Conservation (phyloP, 1,140 invertebrate genomes). For the Sycobia sp. region DNA sequence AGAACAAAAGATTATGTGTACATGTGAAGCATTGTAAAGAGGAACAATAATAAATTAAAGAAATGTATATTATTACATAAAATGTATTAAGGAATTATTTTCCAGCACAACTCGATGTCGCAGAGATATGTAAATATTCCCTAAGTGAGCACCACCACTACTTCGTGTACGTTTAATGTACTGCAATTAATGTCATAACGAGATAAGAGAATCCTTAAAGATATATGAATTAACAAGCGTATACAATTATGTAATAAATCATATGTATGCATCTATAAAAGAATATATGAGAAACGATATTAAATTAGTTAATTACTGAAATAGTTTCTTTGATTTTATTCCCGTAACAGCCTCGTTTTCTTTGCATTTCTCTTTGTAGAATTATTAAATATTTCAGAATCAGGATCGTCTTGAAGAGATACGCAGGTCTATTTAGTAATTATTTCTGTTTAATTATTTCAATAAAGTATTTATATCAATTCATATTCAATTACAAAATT, state of each 20-base stretch:
- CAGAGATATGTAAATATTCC: conserved; percentile 45
- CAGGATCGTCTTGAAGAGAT: too few species aligned
- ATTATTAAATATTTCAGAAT: too few species aligned
- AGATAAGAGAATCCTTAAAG: conserved; percentile 29
- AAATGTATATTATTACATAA: conserved; percentile 38
- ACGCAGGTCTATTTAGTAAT: too few species aligned
- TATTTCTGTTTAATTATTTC: too few species aligned
- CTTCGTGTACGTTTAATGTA: conserved; percentile 46
- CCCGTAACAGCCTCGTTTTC: not conserved
- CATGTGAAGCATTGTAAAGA: conserved; percentile 18
- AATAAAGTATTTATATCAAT: too few species aligned
- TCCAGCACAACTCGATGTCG: conserved; percentile 43
- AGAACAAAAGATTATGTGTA: conserved; percentile 31
- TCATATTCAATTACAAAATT: too few species aligned
- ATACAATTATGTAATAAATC: conserved; percentile 18
- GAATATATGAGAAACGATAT: conserved; percentile 24
- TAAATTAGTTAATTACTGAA: conserved; percentile 30
- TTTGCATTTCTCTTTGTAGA: not conserved
- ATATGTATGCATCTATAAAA: conserved; percentile 18
- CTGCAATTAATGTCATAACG: conserved; percentile 43
- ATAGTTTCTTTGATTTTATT: not conserved
- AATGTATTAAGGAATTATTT: conserved; percentile 39
- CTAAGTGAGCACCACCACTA: conserved; percentile 45
- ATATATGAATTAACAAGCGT: conserved; percentile 3
- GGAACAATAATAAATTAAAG: conserved; percentile 14